Percentiles rank a stretch among this genome's conserved stretches.
Evolutionary conservation across 2,888 invertebrate species (phyloP).

Genomic region (Chrysodeixis includens): DNA sequence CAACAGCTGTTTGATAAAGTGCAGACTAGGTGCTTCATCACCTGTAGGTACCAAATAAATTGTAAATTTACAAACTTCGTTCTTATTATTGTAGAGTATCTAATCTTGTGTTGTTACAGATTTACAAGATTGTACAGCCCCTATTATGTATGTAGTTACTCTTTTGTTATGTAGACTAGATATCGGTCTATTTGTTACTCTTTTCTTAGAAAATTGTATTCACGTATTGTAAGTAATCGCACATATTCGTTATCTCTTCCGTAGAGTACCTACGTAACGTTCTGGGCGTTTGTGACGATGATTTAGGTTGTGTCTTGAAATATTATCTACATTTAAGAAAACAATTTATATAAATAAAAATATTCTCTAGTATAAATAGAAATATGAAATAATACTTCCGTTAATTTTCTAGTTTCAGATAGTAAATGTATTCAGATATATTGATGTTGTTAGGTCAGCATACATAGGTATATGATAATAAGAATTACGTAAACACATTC

Average conservation of each 20-base stretch:
- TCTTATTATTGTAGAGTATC: not conserved
- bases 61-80: not conserved
- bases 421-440: not conserved
- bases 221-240: no score
- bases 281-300: not conserved
- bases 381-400: not conserved
- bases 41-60: no score
- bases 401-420: not conserved
- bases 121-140: no score
- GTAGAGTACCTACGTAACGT: not conserved
- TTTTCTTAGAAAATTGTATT: no score
- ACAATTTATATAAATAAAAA: not conserved
- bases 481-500: not conserved
- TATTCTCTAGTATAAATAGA: not conserved
- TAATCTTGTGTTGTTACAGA: not conserved
- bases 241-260: not conserved
- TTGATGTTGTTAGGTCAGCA: not conserved
- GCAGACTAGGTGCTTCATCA: not conserved
- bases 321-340: not conserved
- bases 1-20: not conserved
- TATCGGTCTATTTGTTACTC: no score
- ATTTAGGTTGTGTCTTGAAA: constrained; percentile 1
- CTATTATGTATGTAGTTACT: no score
- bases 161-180: no score
- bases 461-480: not conserved